Base-by-base conservation (phyloP, 2,888 invertebrate genomes). In the Lycaena phlaeas region DNA sequence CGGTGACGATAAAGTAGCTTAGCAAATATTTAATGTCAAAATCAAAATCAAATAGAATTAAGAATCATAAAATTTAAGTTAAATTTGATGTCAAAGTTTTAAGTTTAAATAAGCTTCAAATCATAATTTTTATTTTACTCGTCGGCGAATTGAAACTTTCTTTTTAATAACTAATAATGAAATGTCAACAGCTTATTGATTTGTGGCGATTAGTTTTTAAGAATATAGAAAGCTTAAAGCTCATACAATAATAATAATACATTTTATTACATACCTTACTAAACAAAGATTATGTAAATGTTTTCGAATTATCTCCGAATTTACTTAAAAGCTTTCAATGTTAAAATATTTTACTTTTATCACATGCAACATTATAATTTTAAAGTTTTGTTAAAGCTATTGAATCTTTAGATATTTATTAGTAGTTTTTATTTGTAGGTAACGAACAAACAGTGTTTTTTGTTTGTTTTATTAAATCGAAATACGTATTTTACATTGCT, bases 181-280 rank as follows among this genome's bases (percentile, higher is more conserved):
- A 39, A 39, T 31, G 48, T 51, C 51, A 45, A 47, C 48, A 52
- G 46, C 28, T 49, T 1, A 37, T 40, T 44, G 38, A 50, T 51
- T 47, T 44, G 42, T 48, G 39, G 30, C 45, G 48, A 49, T 50
- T 48, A 49, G 36, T 40, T 54, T 54, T 53, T 54, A 57, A 45
- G 52, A 56, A 56, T 54, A 44, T 50, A 50, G 52, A 52, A 51
- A 52, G 54, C 44, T 43, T 15, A 25, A 34, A 18, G 34, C 34
- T 22, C 12, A 34, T 34, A 34, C 12, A 14, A 29, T 12, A 2
- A 18, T 12, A 22, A 34, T 34, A 12, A 22, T 9, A 22, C 22
- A 11, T 34, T 34, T 34, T 22, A 34, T 22, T 4, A 18, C 34
- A 18, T 34, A 18, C 12, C 22, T 34, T 34, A 22, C 5, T 22